Evolutionary conservation across 1,140 invertebrate species (phyloP).

Genomic region (Brachionus angularis): DNA sequence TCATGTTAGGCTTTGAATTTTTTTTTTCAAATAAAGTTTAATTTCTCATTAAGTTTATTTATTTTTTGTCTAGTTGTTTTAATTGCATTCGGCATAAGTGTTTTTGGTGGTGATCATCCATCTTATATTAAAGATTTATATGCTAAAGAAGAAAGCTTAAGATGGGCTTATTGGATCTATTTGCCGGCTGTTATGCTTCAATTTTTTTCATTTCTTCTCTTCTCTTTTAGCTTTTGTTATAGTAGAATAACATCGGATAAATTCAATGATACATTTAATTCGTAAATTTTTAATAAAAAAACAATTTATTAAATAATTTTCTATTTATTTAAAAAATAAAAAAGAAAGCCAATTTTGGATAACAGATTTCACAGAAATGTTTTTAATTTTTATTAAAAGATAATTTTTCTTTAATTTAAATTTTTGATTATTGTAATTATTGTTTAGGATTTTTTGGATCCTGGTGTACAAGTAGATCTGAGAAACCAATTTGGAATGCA

Average conservation of each 20-base stretch:
- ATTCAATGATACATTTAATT: too few species aligned
- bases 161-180: slow-evolving; percentile 31
- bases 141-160: background rate
- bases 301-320: background rate
- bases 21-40: background rate
- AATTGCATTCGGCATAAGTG: background rate
- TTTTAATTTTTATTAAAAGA: too few species aligned
- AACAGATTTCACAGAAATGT: too few species aligned
- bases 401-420: too few species aligned
- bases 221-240: background rate
- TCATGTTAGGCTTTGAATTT: background rate
- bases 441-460: too few species aligned
- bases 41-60: background rate
- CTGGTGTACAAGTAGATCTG: too few species aligned
- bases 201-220: background rate
- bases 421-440: too few species aligned
- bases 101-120: slow-evolving; percentile 27
- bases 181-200: background rate
- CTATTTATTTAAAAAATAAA: background rate
- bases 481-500: too few species aligned
- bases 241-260: too few species aligned
- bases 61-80: slow-evolving; percentile 4
- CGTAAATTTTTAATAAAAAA: background rate
- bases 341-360: too few species aligned
- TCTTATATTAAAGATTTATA: background rate